Evolutionary conservation across 2,113 vertebrate species (phyloP), one percentile per base, ranked within the genome.

Genomic region (Thamnophis sirtalis): DNA sequence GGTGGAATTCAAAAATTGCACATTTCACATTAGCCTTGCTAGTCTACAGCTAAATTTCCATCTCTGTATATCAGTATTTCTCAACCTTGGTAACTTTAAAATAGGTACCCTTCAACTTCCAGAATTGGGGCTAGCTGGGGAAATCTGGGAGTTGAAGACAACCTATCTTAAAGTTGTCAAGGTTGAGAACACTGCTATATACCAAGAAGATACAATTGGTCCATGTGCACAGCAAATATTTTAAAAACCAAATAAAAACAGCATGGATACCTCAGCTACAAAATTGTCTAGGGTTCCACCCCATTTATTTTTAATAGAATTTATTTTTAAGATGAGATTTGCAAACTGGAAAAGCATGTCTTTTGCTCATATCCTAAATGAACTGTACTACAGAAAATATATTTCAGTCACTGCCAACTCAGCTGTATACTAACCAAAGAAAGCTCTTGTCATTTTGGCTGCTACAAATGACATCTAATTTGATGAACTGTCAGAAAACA

Each of bases 391-490:
- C n/a, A 33, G 28, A 73, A 73, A 73, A 73, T 73, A 73, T 17
- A 33, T 56, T 21, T 58, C 73, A 92, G 84, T 63, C 0, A 17
- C 4, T 88, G 17, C 26, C 49, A 63, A 68, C 84, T 88, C 85
- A 90, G 11, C 28, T 48, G 28, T 21, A 91, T n/a, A 87, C 1
- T 51, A 58, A 93, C 91, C 51, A 95, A 91, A 38, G 28, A 33
- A 94, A 88, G 21, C 0, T 55, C 53, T 91, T 94, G 54, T 49
- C 85, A 15, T 88, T 15, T 90, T 49, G 4, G 0, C 73, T 89
- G 28, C 26, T 84, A 21, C 86, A 92, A 87, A 2, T 58, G 9
- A 5, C 91, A 3, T 4, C 28, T 87, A 92, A 87, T 80, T 93
- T 93, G 5, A 13, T n/a, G 33, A 28, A 89, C 86, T 0, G 58